These are phyloP conservation scores for Stenodera caucasica DNA, from an alignment of 2,888 invertebrate species.

Conservation along the genomic window DNA sequence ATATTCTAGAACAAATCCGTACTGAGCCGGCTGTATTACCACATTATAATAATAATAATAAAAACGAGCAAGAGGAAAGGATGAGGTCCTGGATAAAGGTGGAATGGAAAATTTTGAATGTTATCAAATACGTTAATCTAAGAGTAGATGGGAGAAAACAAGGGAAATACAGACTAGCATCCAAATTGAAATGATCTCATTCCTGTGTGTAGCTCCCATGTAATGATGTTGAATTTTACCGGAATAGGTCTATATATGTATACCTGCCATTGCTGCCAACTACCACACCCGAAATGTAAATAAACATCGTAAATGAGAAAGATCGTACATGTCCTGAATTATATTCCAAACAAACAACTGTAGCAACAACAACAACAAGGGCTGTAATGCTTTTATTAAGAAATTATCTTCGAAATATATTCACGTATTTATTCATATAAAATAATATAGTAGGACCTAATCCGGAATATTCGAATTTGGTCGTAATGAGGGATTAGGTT, in stretches of 20 bases:
- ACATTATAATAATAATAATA: neutral
- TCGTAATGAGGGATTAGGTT: slow-evolving; percentile 16
- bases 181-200: slow-evolving; percentile 33
- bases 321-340: slow-evolving; percentile 26
- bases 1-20: neutral
- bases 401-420: slow-evolving; percentile 23
- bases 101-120: slow-evolving; percentile 29
- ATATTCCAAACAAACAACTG: slow-evolving; percentile 16
- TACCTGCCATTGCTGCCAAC: slow-evolving; percentile 14
- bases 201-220: slow-evolving; percentile 25
- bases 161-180: slow-evolving; percentile 26
- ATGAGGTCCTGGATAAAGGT: slow-evolving; percentile 15
- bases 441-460: slow-evolving; percentile 8
- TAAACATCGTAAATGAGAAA: slow-evolving; percentile 27
- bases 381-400: slow-evolving; percentile 18
- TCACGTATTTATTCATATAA: slow-evolving; percentile 15
- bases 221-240: slow-evolving; percentile 28
- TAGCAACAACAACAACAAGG: slow-evolving; percentile 16
- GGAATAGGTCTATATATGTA: slow-evolving; percentile 24
- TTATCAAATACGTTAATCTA: slow-evolving; percentile 30
- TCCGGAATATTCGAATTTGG: neutral
- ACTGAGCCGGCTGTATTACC: neutral
- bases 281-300: slow-evolving; percentile 18
- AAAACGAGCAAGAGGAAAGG: slow-evolving; percentile 3
- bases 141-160: slow-evolving; percentile 26